Conservation (phyloP, 1,140 invertebrate species). For the Drosophila melanica region DNA sequence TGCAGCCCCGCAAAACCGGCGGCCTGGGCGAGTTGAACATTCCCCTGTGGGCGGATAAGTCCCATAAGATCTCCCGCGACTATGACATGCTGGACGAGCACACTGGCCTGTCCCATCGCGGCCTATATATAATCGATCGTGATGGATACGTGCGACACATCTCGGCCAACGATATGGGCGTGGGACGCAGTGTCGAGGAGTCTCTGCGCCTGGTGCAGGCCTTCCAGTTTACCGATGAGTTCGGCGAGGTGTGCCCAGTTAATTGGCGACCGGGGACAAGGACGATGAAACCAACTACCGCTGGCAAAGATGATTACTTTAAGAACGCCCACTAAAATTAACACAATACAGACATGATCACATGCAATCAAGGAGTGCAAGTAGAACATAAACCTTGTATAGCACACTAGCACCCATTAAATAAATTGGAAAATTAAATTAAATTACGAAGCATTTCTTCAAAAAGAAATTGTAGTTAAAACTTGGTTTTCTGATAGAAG, state of each 20-base stretch:
- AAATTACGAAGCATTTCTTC: background rate
- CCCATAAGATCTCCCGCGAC: conserved; percentile 91
- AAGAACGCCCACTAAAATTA: conserved; percentile 35
- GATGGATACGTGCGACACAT: conserved; percentile 96
- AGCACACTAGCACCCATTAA: background rate
- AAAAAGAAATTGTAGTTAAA: too few relatives aligned
- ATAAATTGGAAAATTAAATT: background rate
- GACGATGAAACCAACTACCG: conserved; percentile 22
- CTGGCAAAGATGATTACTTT: conserved; percentile 53
- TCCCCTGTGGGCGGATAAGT: conserved; percentile 97
- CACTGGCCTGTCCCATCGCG: conserved; percentile 96
- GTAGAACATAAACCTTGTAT: background rate
- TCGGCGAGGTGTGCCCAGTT: conserved; percentile 98
- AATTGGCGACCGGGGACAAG: conserved; percentile 91
- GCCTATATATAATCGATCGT: conserved; percentile 98
- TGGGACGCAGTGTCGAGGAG: conserved; percentile 97
- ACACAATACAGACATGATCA: background rate
- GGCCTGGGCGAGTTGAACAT: conserved; percentile 98
- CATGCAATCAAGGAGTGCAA: conserved; percentile 13
- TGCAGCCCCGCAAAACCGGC: conserved; percentile 95
- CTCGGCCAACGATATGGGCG: conserved; percentile 98
- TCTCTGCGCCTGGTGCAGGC: conserved; percentile 96
- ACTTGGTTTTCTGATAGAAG: too few relatives aligned
- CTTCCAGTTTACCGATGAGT: conserved; percentile 96
- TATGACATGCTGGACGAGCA: conserved; percentile 98